Evolutionary conservation across 2,113 vertebrate genomes (phyloP), one percentile per base, ranked within the genome.

Genomic region (Notothenia coriiceps): DNA sequence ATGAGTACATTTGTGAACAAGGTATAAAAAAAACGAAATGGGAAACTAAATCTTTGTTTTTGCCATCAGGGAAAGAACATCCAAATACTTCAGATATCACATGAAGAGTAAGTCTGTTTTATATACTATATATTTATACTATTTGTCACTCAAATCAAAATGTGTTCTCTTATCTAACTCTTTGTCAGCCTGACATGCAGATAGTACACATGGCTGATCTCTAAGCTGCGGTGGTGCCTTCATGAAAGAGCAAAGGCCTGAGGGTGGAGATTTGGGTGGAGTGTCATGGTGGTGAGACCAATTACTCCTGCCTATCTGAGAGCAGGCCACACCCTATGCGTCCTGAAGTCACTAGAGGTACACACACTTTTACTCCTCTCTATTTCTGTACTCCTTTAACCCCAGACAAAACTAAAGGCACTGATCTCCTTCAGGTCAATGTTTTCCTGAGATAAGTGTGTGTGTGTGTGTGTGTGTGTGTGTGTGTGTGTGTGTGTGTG

Each of bases 251-350:
- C 35, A 22, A 1, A 46, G 74, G 57, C 29, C 44, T 54, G 44
- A 74, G 70, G 76, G 70, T 63, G 62, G 83, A 70, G 61, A 71
- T 33, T 18, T 18, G 74, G 85, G 83, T 0, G 76, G 84, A 61
- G 86, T 44, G 70, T 63, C 13, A 17, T 15, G 22, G 75, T 89
- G 91, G 86, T 43, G 77, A 85, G 84, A 89, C 55, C 59, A 61
- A 55, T 56, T 56, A 64, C 18, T 47, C 33, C 74, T 2, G 14
- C 81, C 80, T 67, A 43, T 66, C 33, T 55, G 47, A 46, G 3
- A 7, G 46, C 25, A 10, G 64, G 68, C 77, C 81, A 80, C 82
- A 20, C 79, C 79, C 79, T 69, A 20, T 59, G 52, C 78, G 22
- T 22, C 22, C 22, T 22, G 22, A 1, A 29, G 54, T 72, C 57